Conservation (phyloP, 2,113 vertebrate species). For the Speoplatyrhinus poulsoni region DNA sequence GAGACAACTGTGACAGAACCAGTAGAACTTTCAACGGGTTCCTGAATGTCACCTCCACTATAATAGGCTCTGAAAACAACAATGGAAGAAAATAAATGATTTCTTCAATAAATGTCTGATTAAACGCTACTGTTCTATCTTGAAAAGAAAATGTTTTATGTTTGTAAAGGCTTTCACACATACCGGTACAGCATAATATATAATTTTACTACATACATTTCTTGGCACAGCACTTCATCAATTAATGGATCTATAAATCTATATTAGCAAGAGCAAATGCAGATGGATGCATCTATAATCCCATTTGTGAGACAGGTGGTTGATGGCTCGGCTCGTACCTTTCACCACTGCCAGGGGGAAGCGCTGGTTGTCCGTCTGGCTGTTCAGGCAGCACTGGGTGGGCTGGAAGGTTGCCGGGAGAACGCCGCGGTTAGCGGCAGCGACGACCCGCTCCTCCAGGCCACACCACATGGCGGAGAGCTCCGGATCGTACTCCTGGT, state of each 20-base stretch:
- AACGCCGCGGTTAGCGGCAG: constrained; percentile 81
- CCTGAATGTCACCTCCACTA: constrained; percentile 91
- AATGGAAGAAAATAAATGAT: background rate
- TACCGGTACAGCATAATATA: too few species aligned
- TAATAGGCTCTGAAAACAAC: constrained; percentile 84
- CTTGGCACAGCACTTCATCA: too few species aligned
- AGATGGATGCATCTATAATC: too few species aligned
- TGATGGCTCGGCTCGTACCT: constrained; percentile 72
- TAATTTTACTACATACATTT: too few species aligned
- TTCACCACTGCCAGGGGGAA: constrained; percentile 89
- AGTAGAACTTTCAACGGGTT: constrained; percentile 94
- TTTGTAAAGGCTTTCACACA: too few species aligned
- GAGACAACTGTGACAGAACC: constrained; percentile 85
- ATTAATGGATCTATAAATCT: background rate
- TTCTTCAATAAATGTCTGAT: too few species aligned
- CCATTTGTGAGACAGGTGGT: too few species aligned
- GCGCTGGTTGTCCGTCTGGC: constrained; percentile 88
- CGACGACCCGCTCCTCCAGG: constrained; percentile 90
- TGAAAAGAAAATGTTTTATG: too few species aligned
- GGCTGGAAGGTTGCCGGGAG: constrained; percentile 85
- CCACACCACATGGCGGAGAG: constrained; percentile 89
- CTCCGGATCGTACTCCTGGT: constrained; percentile 92
- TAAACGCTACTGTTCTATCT: too few species aligned
- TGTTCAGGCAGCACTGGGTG: constrained; percentile 91
- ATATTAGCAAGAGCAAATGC: too few species aligned